phyloP scores from a whole-genome alignment of 2,113 vertebrate species.

The Pluvialis apricaria region DNA sequence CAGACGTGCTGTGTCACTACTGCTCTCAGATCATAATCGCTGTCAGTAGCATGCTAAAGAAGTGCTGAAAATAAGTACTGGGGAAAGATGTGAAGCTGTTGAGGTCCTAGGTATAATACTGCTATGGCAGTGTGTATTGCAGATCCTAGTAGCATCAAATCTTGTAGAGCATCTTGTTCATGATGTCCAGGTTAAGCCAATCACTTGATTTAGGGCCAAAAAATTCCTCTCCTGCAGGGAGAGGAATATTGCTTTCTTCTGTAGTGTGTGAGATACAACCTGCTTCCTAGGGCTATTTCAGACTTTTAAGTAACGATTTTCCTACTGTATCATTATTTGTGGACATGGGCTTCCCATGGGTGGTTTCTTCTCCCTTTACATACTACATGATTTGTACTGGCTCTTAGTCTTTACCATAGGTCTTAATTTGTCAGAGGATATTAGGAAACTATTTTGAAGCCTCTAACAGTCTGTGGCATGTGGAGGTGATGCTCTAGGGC shows the following conservation, averaged over 20 bases:
- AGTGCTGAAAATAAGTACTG: not conserved
- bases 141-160: not conserved
- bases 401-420: not conserved
- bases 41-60: not conserved
- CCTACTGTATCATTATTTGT: not conserved
- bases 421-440: slow-evolving; percentile 40
- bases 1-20: not conserved
- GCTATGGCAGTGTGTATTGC: not conserved
- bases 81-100: not conserved
- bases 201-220: not conserved
- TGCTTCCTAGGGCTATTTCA: not conserved
- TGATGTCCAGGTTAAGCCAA: not conserved
- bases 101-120: not conserved
- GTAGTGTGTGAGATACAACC: not conserved
- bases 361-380: not conserved
- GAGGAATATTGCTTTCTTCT: not conserved
- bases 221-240: not conserved
- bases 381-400: not conserved
- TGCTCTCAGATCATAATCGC: not conserved
- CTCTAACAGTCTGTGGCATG: not conserved
- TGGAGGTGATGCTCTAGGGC: slow-evolving; percentile 5
- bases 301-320: not conserved
- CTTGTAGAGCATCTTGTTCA: not conserved
- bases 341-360: not conserved
- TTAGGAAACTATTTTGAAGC: slow-evolving; percentile 39